These are phyloP conservation scores for Pholis gunnellus DNA, from an alignment of 2,113 vertebrate genomes.

Conservation along the genomic window DNA sequence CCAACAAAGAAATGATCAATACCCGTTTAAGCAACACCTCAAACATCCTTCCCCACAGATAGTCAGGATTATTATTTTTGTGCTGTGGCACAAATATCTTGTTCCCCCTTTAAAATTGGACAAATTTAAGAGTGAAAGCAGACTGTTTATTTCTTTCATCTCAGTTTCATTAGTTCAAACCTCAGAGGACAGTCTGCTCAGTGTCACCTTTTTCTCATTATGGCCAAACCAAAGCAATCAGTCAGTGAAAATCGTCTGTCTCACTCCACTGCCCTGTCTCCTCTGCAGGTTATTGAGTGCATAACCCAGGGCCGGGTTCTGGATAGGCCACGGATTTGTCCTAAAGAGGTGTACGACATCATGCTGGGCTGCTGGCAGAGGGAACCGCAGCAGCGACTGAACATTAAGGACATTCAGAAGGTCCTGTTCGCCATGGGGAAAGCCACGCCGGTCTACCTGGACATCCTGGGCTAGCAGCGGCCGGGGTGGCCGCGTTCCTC, in stretches of 20 bases:
- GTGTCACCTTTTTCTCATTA: conserved; percentile 72
- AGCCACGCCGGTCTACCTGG: conserved; percentile 87
- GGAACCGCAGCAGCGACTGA: conserved; percentile 86
- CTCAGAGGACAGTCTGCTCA: conserved; percentile 65
- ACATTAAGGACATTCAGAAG: conserved; percentile 89
- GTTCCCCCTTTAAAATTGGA: conserved; percentile 42
- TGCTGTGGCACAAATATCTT: conserved; percentile 8
- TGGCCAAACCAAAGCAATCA: conserved; percentile 64
- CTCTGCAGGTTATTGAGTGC: conserved; percentile 86
- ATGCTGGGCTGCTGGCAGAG: conserved; percentile 90
- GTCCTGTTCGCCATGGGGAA: conserved; percentile 87
- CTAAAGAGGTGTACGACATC: conserved; percentile 88
- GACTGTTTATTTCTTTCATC: conserved; percentile 69
- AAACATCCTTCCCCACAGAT: conserved; percentile 39
- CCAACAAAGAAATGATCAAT: conserved; percentile 56
- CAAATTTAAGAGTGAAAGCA: conserved; percentile 49
- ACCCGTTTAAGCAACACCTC: conserved; percentile 42
- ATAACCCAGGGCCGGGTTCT: conserved; percentile 87
- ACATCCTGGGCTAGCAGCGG: conserved; percentile 85
- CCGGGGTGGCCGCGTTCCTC: conserved; percentile 44
- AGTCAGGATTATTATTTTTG: conserved; percentile 26
- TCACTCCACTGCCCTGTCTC: conserved; percentile 61
- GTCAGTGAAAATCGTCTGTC: conserved; percentile 47
- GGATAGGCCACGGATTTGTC: conserved; percentile 86
- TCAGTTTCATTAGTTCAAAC: conserved; percentile 71